Evolutionary conservation across 1,140 invertebrate genomes (phyloP), one percentile per base, ranked within the genome.

Genomic region (Drosophila kohkoa): DNA sequence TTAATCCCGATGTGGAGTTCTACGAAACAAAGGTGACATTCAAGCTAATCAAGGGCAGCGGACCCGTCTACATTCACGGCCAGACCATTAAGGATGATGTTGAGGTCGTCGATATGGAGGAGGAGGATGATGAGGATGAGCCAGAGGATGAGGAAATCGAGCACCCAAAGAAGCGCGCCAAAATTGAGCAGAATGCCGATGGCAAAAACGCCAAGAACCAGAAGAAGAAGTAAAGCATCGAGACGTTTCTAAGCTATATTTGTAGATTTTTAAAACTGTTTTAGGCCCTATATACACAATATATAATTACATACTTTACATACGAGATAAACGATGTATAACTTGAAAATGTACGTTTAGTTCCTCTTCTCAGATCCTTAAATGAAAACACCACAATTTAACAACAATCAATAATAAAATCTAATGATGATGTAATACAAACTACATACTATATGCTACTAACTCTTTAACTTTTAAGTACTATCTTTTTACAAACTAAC

Each of bases 21-120:
- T 96, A 96, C 6, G 96, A 97, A 93, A 95, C 96, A 62, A 96
- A 96, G 60, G 96, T 97, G 46, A 96, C 96, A 48, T 97, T 97
- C 91, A 96, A 95, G 76, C 94, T 97, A 62, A 94, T 96, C 62
- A 91, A 94, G 93, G 94, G 94, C 32, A 93, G 93, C 64, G 96
- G 96, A 16, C 96, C 96, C 5, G 95, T 97, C 62, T 96, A 97
- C 81, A 95, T 97, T 90, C 95, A 97, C 82, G 96, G 96, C 20
- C 96, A 97, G 85, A 96, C 97, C 93, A 94, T 97, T 65, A 95
- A 96, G 83, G 95, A 96, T 75, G 89, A 92, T 51, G 90, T 91
- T 28, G 94, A 95, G 87, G 95, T 96, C 92, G 96, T 96, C 64
- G 96, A 96, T 73, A 95, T 96, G 94, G 96, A 96, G 71, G 96